Evolutionary conservation across 2,797 vertebrate species (phyloP), one percentile per base, ranked within the genome.

Genomic region (Coilia nasus): DNA sequence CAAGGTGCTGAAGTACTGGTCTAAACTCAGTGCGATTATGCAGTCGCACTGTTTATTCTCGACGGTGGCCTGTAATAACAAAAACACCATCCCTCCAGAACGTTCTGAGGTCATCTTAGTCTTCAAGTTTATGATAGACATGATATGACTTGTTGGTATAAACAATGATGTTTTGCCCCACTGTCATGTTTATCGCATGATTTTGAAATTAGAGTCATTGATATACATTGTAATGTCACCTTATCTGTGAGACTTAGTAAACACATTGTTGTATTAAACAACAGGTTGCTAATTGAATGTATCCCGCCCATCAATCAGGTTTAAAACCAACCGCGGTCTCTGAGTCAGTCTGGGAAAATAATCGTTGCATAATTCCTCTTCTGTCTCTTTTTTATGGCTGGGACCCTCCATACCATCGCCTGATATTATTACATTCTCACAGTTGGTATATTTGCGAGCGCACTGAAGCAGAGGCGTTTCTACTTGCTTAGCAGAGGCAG

Each of bases 381-480:
- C 35, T 78, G 17, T 9, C 17, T 25, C 19, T 78, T 23, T 25
- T 25, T 21, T 78, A 78, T 21, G 31, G 41, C 41, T 44, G 19
- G 15, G 71, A 78, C 71, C 35, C 44, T 78, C 71, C 71, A 41
- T 31, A 17, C 71, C 35, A 78, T 78, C 6, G 5, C 7, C 7
- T n/a, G 31, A 19, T 35, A 78, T 44, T 44, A 78, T 78, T 78
- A 35, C 28, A 35, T 71, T 35, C 19, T 78, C 17, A 41, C 56
- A 2, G 21, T 60, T 54, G 12, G 47, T 44, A 44, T 17, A 47
- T 31, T 78, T 85, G 75, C 56, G 35, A 59, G 78, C 82, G 47
- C 59, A 88, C 85, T 85, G 81, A 64, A 88, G 83, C 78, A 82
- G 83, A 75, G 71, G 82, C 84, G 86, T 87, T 85, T 81, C 82